Evolutionary conservation across 2,797 vertebrate genomes (phyloP).

Genomic region (Micromesistius poutassou): DNA sequence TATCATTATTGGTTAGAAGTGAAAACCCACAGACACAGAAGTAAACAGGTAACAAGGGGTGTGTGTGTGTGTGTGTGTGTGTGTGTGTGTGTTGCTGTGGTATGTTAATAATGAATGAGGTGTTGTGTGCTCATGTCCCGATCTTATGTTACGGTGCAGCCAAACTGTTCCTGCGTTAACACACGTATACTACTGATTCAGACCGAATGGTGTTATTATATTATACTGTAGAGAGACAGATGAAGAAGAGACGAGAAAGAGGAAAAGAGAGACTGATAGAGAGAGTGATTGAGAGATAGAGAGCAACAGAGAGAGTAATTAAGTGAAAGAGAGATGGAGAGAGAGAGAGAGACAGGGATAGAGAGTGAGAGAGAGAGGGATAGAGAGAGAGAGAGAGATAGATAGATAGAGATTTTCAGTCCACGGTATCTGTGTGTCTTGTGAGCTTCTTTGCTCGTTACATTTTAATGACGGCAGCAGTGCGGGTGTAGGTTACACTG

Average conservation of each 20-base stretch:
- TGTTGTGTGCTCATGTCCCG: neutral
- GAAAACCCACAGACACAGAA: neutral
- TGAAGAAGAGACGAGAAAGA: neutral
- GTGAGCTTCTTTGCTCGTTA: neutral
- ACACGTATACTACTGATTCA: neutral
- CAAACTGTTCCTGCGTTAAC: neutral
- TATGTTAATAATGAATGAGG: neutral
- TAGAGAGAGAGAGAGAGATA: neutral
- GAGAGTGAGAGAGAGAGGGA: neutral
- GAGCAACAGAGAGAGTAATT: neutral
- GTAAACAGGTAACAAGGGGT: neutral
- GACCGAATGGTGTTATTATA: no score
- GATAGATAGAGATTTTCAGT: neutral
- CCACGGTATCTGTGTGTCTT: neutral
- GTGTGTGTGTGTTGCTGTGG: neutral
- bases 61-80: neutral
- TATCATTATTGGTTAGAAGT: neutral
- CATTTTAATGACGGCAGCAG: neutral
- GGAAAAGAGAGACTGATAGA: neutral
- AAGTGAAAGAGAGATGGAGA: neutral
- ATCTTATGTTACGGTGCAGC: neutral
- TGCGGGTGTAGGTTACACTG: neutral
- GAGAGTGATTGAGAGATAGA: neutral
- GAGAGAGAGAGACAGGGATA: neutral
- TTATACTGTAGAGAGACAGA: neutral